Base-by-base conservation (phyloP, 2,797 vertebrate genomes). In the Cryptoprocta ferox region DNA sequence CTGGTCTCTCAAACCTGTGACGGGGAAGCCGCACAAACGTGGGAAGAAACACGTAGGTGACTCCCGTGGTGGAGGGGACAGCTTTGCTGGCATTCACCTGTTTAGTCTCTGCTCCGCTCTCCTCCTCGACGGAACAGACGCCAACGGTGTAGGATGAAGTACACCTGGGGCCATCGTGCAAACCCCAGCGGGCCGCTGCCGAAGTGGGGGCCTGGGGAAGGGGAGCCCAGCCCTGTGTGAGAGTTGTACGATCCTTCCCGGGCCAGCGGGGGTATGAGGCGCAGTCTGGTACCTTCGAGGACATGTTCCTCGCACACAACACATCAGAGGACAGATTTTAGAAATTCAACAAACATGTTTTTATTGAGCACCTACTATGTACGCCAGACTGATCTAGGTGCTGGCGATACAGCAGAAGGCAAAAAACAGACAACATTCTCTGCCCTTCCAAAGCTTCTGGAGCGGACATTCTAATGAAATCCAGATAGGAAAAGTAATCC, bases 291-390 rank as follows among this genome's bases (percentile, higher is more conserved):
- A 63, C 56, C 50, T 59, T 50, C 24, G 16, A 61, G 71, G n/a
- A 84, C 71, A 94, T 70, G 53, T 42, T 90, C 66, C 76, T 94
- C 0, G 15, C 66, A 73, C 0, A 2, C 21, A 93, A 91, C 59
- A 89, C 48, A 82, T 42, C 42, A 94, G 75, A 91, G 28, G 50
- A 56, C 65, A 96, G 61, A 45, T 66, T 86, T 93, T 12, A 88
- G 39, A 93, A 91, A 94, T 63, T 73, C 73, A 92, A 0, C 65
- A 19, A 97, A 93, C 83, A 79, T 24, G 35, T 61, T 94, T 98
- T 97, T 97, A 98, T 95, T 95, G 85, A 97, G 87, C 59, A 91
- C 84, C 89, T 84, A 83, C 37, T 85, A 59, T 59, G 37, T 50
- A 68, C 3, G 90, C 80, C 83, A 95, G 94, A 87, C 39, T 61